A percentile compares a stretch with the other conserved stretches of the same genome.
These are phyloP conservation scores for Arrhamphus sclerolepis DNA, from an alignment of 2,797 vertebrate species.

Conservation along the genomic window DNA sequence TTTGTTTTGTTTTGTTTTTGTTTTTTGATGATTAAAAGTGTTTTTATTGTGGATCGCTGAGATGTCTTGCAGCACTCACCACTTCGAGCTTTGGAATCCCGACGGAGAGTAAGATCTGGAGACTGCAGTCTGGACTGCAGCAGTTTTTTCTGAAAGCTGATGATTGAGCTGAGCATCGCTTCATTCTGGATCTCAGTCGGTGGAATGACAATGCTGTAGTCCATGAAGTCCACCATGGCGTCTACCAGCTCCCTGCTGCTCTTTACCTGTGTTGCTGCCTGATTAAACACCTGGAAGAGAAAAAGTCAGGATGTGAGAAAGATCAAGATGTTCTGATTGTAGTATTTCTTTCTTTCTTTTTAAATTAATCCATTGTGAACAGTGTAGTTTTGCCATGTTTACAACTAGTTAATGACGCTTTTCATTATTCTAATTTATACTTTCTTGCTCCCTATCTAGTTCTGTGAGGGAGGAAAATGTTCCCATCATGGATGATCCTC, in stretches of 20 bases:
- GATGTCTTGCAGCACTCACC: conserved; percentile 42
- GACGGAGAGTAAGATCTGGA: conserved; percentile 30
- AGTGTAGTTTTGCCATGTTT: no score
- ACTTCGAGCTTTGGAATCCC: conserved; percentile 63
- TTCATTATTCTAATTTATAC: no score
- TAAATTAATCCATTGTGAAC: neutral
- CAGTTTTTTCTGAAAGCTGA: conserved; percentile 88
- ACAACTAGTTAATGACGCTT: no score
- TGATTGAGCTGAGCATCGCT: conserved; percentile 82
- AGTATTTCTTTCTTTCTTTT: no score
- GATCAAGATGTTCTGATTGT: neutral
- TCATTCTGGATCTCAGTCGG: conserved; percentile 85
- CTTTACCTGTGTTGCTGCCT: conserved; percentile 82
- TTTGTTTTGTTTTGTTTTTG: no score
- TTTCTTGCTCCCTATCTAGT: no score
- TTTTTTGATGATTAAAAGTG: no score
- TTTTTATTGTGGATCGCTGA: no score
- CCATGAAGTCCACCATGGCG: conserved; percentile 85
- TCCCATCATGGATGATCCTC: no score
- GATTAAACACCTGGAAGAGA: conserved; percentile 85
- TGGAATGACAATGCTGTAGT: conserved; percentile 92
- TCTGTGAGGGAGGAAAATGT: no score
- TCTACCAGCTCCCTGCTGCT: conserved; percentile 74
- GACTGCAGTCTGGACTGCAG: conserved; percentile 81
- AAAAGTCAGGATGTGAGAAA: neutral